phyloP scores from a whole-genome alignment of 64 coral and sea anemone species.

The Montipora foliosa region DNA sequence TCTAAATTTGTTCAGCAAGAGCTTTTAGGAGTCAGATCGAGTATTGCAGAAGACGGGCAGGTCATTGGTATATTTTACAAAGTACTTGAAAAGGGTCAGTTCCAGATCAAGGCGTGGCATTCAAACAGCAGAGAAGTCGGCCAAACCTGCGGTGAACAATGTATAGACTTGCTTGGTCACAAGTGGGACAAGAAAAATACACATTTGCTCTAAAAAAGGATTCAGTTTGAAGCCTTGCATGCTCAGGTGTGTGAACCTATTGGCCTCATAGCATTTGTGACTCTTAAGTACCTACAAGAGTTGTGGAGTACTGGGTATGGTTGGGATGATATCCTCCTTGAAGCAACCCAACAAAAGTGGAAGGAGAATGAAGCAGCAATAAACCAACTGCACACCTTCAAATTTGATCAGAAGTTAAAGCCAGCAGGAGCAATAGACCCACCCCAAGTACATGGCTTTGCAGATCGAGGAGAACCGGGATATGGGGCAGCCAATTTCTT shows the following conservation, averaged over 20 bases:
- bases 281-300: conserved; percentile 37
- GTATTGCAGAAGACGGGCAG: too few relatives aligned
- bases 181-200: conserved; percentile 35
- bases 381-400: conserved; percentile 32
- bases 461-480: conserved; percentile 60
- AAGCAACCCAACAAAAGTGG: conserved; percentile 18
- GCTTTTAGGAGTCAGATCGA: too few relatives aligned
- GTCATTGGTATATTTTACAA: too few relatives aligned
- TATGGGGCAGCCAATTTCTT: conserved; percentile 60
- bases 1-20: too few relatives aligned
- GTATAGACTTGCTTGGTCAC: conserved; percentile 8
- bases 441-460: conserved; percentile 74
- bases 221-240: not conserved
- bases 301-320: conserved; percentile 31
- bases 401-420: not conserved
- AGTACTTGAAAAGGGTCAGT: too few relatives aligned
- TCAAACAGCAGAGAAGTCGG: too few relatives aligned
- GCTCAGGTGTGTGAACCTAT: conserved; percentile 31
- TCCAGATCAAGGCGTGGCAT: too few relatives aligned
- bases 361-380: conserved; percentile 9
- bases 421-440: not conserved
- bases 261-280: not conserved
- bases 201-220: conserved; percentile 25
- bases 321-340: conserved; percentile 34
- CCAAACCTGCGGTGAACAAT: not conserved